Conservation (phyloP, 2,113 vertebrate genomes). For the Corythornis madagascariensis region DNA sequence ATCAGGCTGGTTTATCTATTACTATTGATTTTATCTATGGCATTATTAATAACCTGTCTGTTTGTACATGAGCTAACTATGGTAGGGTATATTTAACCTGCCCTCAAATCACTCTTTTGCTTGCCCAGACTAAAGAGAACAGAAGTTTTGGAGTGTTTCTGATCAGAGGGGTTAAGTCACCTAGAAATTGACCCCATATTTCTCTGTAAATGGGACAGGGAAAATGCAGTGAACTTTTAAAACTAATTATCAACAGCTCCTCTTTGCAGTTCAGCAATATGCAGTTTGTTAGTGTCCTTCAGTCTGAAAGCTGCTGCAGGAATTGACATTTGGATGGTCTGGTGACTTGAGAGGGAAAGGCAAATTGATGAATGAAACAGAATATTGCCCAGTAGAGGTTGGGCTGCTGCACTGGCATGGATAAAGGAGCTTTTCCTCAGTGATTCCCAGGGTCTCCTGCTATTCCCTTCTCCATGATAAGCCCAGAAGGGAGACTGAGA, state of each 20-base stretch:
- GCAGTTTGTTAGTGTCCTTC: background rate
- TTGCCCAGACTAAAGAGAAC: background rate
- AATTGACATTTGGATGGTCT: background rate
- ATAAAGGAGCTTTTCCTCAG: background rate
- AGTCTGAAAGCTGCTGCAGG: background rate
- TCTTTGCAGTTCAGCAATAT: background rate
- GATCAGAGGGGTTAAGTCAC: background rate
- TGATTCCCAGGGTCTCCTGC: background rate
- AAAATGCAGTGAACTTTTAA: background rate
- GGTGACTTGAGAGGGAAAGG: background rate
- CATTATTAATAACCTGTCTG: background rate
- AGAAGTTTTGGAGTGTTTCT: background rate
- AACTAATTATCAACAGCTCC: background rate
- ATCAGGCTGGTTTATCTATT: background rate
- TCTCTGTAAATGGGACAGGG: background rate
- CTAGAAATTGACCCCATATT: background rate
- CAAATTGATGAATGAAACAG: background rate
- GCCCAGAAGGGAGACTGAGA: background rate
- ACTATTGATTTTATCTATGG: too few relatives aligned
- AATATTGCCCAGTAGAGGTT: background rate
- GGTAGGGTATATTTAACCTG: background rate
- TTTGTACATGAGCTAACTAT: background rate
- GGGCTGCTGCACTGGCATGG: background rate
- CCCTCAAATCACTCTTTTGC: background rate
- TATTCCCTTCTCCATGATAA: background rate